These are phyloP conservation scores for Tupiocoris notatus DNA, from an alignment of 2,888 invertebrate genomes.

Conservation along the genomic window DNA sequence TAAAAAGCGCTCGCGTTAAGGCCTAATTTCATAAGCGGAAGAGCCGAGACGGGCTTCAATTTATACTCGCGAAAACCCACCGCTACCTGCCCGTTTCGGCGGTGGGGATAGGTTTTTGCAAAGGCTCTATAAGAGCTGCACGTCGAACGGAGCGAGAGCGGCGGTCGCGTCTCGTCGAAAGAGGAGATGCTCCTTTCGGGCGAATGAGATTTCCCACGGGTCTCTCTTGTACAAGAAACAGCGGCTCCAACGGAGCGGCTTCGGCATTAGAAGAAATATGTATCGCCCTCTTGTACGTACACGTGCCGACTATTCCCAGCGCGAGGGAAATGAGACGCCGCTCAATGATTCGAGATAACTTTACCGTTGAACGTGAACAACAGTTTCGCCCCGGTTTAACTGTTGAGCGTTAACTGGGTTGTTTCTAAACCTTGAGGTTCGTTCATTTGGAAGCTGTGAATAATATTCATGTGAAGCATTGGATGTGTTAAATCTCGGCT, in stretches of 20 bases:
- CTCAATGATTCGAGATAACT: too few species aligned
- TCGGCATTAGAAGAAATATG: neutral
- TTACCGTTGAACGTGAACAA: too few species aligned
- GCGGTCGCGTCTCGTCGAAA: neutral
- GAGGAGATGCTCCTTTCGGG: neutral
- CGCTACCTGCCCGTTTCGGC: neutral
- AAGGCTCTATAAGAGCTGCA: too few species aligned
- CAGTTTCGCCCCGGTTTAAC: too few species aligned
- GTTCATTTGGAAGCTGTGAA: too few species aligned
- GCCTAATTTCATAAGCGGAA: neutral
- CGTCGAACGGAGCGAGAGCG: neutral
- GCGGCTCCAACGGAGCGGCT: neutral
- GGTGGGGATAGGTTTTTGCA: neutral
- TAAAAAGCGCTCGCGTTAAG: neutral
- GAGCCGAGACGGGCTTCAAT: neutral
- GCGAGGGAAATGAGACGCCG: too few species aligned
- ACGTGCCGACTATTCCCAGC: too few species aligned
- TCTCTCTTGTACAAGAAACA: neutral
- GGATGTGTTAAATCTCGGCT: too few species aligned
- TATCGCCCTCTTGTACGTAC: neutral
- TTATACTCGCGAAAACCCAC: neutral
- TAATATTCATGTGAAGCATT: too few species aligned
- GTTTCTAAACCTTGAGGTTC: too few species aligned
- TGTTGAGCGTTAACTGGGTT: too few species aligned
- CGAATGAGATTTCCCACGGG: conserved; percentile 15